phyloP scores from a whole-genome alignment of 2,797 vertebrate genomes.

The Sylvia borin region DNA sequence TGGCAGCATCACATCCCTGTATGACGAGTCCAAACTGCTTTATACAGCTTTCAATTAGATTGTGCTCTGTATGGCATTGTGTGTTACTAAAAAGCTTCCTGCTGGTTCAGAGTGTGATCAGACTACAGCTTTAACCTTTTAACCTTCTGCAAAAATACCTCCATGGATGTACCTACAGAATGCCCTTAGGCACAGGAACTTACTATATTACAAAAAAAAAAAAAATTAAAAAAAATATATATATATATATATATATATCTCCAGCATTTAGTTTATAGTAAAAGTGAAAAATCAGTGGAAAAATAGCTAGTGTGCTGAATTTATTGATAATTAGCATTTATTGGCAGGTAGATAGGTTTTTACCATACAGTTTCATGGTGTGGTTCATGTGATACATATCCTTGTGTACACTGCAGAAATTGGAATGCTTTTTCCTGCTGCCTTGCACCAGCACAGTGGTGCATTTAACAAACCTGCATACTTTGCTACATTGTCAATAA shows the following conservation, averaged over 20 bases:
- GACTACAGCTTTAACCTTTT: not conserved
- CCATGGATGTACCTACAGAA: not conserved
- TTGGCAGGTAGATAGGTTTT: not conserved
- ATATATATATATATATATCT: no score
- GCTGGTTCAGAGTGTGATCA: not conserved
- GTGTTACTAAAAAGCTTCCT: not conserved
- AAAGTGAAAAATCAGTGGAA: not conserved
- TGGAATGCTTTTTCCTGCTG: fast-evolving
- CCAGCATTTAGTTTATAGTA: not conserved
- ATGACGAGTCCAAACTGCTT: not conserved
- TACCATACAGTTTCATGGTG: not conserved
- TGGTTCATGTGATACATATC: not conserved
- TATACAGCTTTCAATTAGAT: not conserved
- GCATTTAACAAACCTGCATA: not conserved
- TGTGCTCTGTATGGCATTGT: not conserved
- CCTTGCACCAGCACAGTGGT: not conserved
- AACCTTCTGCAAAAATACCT: not conserved
- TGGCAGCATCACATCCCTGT: not conserved
- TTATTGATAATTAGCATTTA: not conserved
- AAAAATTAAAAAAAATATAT: not conserved
- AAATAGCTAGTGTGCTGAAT: not conserved
- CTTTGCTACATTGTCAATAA: not conserved
- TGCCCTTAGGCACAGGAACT: not conserved
- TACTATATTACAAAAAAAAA: not conserved
- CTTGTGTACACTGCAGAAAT: not conserved